These are phyloP conservation scores for Sebastes matsubarae DNA, from an alignment of 2,797 vertebrate species.

Conservation along the genomic window DNA sequence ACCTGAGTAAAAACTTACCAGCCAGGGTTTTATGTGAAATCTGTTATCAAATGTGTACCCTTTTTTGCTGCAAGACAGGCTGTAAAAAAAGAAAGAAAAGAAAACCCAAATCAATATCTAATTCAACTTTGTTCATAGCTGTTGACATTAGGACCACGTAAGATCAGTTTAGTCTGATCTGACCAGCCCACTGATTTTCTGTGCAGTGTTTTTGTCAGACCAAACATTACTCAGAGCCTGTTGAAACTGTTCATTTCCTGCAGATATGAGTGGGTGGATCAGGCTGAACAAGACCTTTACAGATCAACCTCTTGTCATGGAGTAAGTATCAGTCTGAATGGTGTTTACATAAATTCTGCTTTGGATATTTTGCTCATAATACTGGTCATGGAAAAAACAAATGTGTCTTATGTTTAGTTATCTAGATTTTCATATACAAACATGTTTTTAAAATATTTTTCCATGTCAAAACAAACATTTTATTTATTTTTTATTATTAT, in stretches of 20 bases:
- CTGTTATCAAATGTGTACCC: neutral
- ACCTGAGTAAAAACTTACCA: neutral
- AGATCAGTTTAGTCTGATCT: neutral
- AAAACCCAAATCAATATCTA: neutral
- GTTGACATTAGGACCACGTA: neutral
- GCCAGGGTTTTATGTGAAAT: neutral
- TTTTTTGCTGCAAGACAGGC: neutral
- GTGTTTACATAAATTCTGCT: neutral
- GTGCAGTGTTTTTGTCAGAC: neutral
- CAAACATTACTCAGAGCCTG: neutral
- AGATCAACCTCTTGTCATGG: slow-evolving; percentile 96
- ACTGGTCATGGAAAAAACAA: neutral
- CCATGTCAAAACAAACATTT: neutral
- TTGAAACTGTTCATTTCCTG: slow-evolving; percentile 39
- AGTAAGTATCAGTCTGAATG: slow-evolving; percentile 85
- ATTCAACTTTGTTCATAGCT: neutral
- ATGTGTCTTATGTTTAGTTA: neutral
- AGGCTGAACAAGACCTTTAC: slow-evolving; percentile 86
- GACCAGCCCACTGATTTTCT: neutral
- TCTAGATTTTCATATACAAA: neutral
- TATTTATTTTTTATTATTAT: neutral
- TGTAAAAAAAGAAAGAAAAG: neutral
- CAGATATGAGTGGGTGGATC: slow-evolving; percentile 83
- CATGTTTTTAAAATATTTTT: neutral
- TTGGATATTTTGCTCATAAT: neutral